phyloP scores from a whole-genome alignment of 2,888 invertebrate genomes.

The Acrocyrtus sp. region DNA sequence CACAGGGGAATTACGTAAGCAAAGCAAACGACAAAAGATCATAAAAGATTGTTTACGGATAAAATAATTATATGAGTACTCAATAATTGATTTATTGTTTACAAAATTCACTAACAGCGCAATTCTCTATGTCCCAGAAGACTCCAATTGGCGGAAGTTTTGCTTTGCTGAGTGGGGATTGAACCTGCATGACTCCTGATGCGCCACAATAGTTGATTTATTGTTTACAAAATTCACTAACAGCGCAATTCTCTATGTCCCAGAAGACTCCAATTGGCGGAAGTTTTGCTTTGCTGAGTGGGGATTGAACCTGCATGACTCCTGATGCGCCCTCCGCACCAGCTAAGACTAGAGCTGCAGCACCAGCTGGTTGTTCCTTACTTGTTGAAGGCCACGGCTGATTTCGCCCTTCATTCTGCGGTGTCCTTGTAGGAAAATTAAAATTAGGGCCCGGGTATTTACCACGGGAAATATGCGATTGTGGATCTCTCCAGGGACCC shows the following conservation, averaged over 20 bases:
- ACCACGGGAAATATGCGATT: slow-evolving; percentile 1
- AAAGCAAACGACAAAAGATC: no score
- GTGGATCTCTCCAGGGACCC: no score
- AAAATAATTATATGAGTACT: no score
- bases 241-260: no score
- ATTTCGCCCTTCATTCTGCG: slow-evolving; percentile 12
- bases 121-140: slow-evolving; percentile 95
- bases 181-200: slow-evolving; percentile 8
- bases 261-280: slow-evolving; percentile 28
- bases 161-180: slow-evolving; percentile 60
- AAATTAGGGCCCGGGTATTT: slow-evolving; percentile 12
- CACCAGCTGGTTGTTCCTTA: no score
- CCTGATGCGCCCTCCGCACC: neutral
- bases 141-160: slow-evolving; percentile 83
- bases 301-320: slow-evolving; percentile 9
- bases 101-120: slow-evolving; percentile 72
- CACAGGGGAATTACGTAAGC: no score
- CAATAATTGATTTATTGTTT: no score
- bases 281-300: slow-evolving; percentile 15
- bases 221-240: no score
- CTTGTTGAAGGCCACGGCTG: slow-evolving; percentile 4
- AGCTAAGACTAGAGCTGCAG: no score
- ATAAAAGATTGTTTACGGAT: no score
- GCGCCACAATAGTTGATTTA: slow-evolving; percentile 7
- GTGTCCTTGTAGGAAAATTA: slow-evolving; percentile 2